Base-by-base conservation (phyloP, 2,888 invertebrate genomes). In the Cataglyphis rosenhaueri region DNA sequence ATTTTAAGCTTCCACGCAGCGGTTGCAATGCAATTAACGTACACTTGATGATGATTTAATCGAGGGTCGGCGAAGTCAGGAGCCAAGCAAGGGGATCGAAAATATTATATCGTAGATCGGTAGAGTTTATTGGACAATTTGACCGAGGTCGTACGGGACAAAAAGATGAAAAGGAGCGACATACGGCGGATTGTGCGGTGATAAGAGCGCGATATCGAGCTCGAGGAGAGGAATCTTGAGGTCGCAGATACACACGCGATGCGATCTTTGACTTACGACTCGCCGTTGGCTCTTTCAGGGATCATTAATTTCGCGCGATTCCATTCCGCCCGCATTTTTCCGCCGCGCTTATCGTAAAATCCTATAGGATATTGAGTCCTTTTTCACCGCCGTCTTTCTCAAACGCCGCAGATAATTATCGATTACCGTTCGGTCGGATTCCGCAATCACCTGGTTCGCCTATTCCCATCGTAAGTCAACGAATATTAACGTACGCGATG, bases 241-340 rank as follows among this genome's bases (percentile, higher is more conserved):
- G 65, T 59, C 66, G 44, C 38, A 38, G 12, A 35, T 38, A n/a
- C 5, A 48, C 41, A 38, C 41, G 38, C 32, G 57, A 35, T 57
- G 44, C 52, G 86, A 85, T 65, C 83, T 32, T 81, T 66, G 48
- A 75, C 62, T 55, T 32, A 48, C 32, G 66, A 71, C 73, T 25
- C 6, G 73, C 83, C 82, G 75, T 79, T 52, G 61, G 29, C 32
- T 65, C 48, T 35, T 83, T 85, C 83, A 83, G 75, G 87, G 87
- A 78, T 85, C 83, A 73, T 87, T 87, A 87, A 87, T 74, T 87
- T 75, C 75, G n/a, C 25, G 87, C 57, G 41, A 87, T 85, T 70
- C 64, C 52, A 73, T 65, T 65, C 68, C 44, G 38, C 25, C 29
- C 65, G 38, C 38, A 35, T 18, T 52, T 52, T 52, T 35, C n/a